phyloP scores from a whole-genome alignment of 2,113 vertebrate species.

The Promerops cafer region DNA sequence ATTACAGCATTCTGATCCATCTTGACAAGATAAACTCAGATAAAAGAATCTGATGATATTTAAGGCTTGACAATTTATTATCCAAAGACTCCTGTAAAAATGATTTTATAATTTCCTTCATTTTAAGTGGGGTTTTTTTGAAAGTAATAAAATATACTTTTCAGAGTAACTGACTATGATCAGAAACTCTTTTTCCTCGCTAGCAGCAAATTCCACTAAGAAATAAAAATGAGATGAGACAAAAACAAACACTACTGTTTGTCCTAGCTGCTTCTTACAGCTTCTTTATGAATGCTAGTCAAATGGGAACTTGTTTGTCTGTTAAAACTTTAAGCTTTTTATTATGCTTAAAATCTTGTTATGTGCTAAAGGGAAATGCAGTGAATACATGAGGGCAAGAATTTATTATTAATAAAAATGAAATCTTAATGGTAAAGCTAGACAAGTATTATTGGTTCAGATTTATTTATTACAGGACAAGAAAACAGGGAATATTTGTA shows the following conservation, averaged over 20 bases:
- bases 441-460: not conserved
- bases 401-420: not conserved
- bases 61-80: conserved; percentile 70
- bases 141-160: conserved; percentile 49
- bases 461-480: not conserved
- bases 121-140: conserved; percentile 23
- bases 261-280: not conserved
- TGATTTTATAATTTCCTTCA: conserved; percentile 64
- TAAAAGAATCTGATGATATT: conserved; percentile 73
- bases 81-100: conserved; percentile 59
- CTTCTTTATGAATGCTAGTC: not conserved
- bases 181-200: not conserved
- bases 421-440: not conserved
- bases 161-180: not conserved
- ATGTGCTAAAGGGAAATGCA: not conserved
- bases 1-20: conserved; percentile 57
- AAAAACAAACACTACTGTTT: not conserved
- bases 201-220: conserved; percentile 12
- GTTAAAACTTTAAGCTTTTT: not conserved
- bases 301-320: not conserved
- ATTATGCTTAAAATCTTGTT: not conserved
- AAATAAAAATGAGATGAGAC: not conserved
- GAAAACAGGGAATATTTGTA: not conserved
- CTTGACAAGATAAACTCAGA: conserved; percentile 69
- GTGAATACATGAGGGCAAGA: not conserved